Percentiles rank a stretch among this genome's conserved stretches.
Conservation (phyloP, 2,888 invertebrate genomes). For the Campoletis raptor region DNA sequence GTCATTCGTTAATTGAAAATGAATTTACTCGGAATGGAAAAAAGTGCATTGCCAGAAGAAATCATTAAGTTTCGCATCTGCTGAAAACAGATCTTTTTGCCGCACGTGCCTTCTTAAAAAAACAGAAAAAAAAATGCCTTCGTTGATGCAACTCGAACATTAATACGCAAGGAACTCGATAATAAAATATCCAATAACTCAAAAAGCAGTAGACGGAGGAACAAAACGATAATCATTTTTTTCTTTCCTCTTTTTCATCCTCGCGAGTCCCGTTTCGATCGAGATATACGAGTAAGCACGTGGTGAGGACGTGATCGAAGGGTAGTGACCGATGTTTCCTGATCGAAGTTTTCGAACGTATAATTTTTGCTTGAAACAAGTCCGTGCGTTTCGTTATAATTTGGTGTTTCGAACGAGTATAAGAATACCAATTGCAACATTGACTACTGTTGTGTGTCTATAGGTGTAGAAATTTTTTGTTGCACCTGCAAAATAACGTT, state of each 20-base stretch:
- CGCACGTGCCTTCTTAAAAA: background rate
- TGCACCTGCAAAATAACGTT: slow-evolving; percentile 46
- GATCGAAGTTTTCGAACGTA: slow-evolving; percentile 15
- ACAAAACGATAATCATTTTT: slow-evolving; percentile 13
- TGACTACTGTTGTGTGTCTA: background rate
- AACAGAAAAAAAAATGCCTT: background rate
- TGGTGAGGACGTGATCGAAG: slow-evolving; percentile 31
- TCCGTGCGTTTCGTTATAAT: slow-evolving; percentile 30
- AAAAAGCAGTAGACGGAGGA: slow-evolving; percentile 19
- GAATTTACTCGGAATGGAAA: background rate
- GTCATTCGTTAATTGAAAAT: background rate
- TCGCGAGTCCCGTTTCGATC: slow-evolving; percentile 46
- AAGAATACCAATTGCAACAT: background rate
- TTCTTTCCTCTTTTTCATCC: slow-evolving; percentile 41
- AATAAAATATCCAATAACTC: slow-evolving; percentile 26
- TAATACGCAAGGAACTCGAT: slow-evolving; percentile 30
- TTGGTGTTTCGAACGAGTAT: background rate
- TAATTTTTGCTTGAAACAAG: slow-evolving; percentile 22
- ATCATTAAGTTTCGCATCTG: slow-evolving; percentile 19
- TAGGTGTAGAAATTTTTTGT: background rate
- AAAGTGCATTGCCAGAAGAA: background rate
- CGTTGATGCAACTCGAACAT: slow-evolving; percentile 48
- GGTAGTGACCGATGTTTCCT: background rate
- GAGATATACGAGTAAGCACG: slow-evolving; percentile 27
- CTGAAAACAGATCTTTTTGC: background rate